Conservation (phyloP, 2,797 vertebrate genomes). For the Lates japonicus region DNA sequence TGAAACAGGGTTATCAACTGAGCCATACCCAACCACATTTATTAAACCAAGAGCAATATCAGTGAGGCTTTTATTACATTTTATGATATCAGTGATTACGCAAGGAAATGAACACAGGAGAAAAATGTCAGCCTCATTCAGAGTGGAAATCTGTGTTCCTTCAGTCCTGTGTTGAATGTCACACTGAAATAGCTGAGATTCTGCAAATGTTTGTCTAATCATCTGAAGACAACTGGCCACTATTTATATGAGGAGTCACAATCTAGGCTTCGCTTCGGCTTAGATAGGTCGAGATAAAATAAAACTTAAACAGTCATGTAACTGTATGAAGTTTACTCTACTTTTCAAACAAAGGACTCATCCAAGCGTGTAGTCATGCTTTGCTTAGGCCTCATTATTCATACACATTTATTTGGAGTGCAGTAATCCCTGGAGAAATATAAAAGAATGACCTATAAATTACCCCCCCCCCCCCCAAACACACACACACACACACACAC, state of each 20-base stretch:
- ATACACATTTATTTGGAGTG: conserved; percentile 48
- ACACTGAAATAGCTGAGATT: conserved; percentile 65
- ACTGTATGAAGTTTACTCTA: conserved; percentile 30
- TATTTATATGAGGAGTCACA: conserved; percentile 42
- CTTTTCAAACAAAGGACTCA: conserved; percentile 60
- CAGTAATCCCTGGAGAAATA: conserved; percentile 36
- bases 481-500: no score
- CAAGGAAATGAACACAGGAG: conserved; percentile 20
- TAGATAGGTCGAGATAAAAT: conserved; percentile 36
- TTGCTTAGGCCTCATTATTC: conserved; percentile 61
- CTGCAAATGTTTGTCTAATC: conserved; percentile 68
- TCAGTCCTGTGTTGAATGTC: conserved; percentile 27
- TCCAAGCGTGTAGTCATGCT: conserved; percentile 36
- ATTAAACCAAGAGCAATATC: not conserved
- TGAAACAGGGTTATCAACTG: conserved; percentile 3
- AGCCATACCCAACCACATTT: not conserved
- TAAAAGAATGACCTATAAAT: conserved; percentile 38
- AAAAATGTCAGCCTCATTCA: conserved; percentile 21
- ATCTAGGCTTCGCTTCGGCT: conserved; percentile 24
- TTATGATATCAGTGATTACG: conserved; percentile 18
- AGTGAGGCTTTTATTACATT: conserved; percentile 16
- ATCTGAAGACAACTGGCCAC: conserved; percentile 54
- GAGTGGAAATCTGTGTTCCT: conserved; percentile 35
- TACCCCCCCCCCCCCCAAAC: not conserved
- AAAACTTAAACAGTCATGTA: conserved; percentile 20